Conservation (phyloP, 2,888 invertebrate species). For the Lottia gigantea region DNA sequence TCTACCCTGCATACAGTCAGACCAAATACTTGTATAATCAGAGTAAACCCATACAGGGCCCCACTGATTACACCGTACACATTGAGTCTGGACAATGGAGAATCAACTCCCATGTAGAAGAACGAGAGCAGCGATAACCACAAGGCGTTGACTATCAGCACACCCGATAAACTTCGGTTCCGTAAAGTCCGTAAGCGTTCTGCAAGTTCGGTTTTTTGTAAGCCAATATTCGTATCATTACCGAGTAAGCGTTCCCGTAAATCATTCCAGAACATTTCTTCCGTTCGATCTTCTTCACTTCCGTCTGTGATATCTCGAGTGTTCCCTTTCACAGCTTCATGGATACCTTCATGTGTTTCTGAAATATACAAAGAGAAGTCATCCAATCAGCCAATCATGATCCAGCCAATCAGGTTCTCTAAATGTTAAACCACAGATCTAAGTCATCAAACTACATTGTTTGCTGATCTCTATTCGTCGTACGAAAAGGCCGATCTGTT, state of each 20-base stretch:
- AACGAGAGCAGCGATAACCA: constrained; percentile 45
- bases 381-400: background rate
- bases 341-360: constrained; percentile 19
- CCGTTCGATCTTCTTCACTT: constrained; percentile 29
- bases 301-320: constrained; percentile 31
- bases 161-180: constrained; percentile 36
- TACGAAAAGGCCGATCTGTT: too few species aligned
- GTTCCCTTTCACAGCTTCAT: constrained; percentile 22
- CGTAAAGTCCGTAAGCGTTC: constrained; percentile 35
- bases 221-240: constrained; percentile 38
- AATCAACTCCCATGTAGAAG: constrained; percentile 40
- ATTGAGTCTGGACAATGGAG: constrained; percentile 42
- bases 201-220: constrained; percentile 37
- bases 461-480: too few species aligned
- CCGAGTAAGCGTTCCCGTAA: constrained; percentile 37
- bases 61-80: constrained; percentile 48
- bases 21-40: constrained; percentile 45
- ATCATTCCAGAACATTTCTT: constrained; percentile 42
- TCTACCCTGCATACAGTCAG: constrained; percentile 40
- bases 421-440: too few species aligned
- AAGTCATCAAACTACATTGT: too few species aligned
- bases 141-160: constrained; percentile 39
- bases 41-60: constrained; percentile 47
- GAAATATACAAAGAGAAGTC: background rate
- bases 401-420: background rate